phyloP scores from a whole-genome alignment of 2,113 vertebrate species.

The Brienomyrus longianalis region DNA sequence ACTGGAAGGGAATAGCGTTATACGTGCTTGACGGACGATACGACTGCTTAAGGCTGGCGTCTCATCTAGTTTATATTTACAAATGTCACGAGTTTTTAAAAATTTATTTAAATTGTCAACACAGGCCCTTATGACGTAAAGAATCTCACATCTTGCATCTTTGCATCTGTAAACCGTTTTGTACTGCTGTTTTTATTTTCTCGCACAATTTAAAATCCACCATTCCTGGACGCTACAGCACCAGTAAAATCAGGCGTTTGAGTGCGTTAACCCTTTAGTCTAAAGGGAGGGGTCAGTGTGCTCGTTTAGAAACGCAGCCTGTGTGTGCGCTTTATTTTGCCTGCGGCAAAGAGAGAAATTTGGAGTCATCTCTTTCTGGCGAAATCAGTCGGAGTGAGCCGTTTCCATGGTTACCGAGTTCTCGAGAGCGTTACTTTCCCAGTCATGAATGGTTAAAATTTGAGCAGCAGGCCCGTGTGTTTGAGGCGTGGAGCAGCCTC shows the following conservation, averaged over 20 bases:
- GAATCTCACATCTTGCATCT: neutral
- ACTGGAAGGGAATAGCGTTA: neutral
- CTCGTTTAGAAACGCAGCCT: slow-evolving; percentile 37
- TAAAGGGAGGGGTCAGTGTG: slow-evolving; percentile 18
- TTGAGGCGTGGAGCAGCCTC: neutral
- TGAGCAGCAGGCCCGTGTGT: slow-evolving; percentile 15
- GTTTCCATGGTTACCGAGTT: slow-evolving; percentile 62
- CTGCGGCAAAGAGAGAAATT: slow-evolving; percentile 40
- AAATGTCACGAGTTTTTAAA: neutral
- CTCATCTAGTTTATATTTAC: neutral
- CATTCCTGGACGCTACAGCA: neutral
- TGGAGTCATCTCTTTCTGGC: slow-evolving; percentile 56
- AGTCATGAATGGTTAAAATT: slow-evolving; percentile 46
- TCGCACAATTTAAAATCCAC: slow-evolving; percentile 16
- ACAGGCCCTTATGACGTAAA: neutral
- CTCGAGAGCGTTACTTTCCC: slow-evolving; percentile 50
- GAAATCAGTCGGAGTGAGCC: slow-evolving; percentile 58
- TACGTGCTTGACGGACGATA: too few relatives aligned
- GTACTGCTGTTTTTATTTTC: slow-evolving; percentile 11
- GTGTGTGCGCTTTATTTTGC: slow-evolving; percentile 34
- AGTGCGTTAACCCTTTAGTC: neutral
- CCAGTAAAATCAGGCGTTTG: neutral
- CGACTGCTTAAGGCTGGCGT: neutral
- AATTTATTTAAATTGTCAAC: neutral
- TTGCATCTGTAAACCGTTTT: slow-evolving; percentile 17